Conservation (phyloP, 2,113 vertebrate genomes). For the Prunella himalayana region DNA sequence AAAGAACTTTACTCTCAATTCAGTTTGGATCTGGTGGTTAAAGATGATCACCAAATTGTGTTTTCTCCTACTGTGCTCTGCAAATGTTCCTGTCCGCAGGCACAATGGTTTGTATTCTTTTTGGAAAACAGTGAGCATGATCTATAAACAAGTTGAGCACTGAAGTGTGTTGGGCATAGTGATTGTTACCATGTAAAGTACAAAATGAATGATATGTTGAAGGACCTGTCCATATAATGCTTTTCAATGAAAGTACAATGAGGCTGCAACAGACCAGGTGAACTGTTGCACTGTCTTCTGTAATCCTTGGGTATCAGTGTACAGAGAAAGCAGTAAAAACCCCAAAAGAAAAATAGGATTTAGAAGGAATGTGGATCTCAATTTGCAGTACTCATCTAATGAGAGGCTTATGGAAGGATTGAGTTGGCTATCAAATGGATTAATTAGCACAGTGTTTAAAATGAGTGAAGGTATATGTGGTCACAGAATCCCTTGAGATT, state of each 20-base stretch:
- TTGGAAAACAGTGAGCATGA: accelerated
- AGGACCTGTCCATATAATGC: not conserved
- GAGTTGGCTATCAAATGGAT: not conserved
- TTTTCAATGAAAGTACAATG: not conserved
- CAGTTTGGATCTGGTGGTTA: not conserved
- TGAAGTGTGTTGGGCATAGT: not conserved
- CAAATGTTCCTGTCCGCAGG: not conserved
- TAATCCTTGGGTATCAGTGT: not conserved
- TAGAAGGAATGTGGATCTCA: not conserved
- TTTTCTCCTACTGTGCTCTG: not conserved
- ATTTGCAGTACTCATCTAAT: not conserved
- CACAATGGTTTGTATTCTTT: not conserved
- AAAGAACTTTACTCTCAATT: not conserved
- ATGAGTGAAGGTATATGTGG: not conserved
- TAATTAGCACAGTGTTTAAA: not conserved
- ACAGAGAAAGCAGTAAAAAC: not conserved
- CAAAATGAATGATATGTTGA: not conserved
- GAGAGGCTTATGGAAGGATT: not conserved
- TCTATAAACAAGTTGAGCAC: not conserved
- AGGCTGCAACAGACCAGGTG: not conserved
- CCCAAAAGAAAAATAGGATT: not conserved
- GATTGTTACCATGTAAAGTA: not conserved
- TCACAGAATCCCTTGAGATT: not conserved
- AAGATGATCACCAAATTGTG: not conserved
- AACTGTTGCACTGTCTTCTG: not conserved